Evolutionary conservation across 2,888 invertebrate species (phyloP), one percentile per base, ranked within the genome.

Genomic region (Xylophagus ater): DNA sequence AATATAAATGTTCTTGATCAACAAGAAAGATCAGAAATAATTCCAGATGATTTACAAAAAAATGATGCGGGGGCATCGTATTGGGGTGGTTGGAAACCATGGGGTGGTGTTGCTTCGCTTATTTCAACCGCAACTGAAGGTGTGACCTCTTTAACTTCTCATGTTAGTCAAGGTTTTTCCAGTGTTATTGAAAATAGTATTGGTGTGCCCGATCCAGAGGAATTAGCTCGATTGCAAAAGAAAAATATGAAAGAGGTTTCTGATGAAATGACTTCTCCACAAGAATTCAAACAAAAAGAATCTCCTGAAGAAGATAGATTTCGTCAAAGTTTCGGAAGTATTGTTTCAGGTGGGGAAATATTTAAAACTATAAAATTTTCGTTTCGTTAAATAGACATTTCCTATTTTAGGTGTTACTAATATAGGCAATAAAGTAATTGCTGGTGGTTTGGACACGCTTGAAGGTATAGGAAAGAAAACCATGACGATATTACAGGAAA

Each of bases 391-490:
- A 34, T 29, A 34, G 13, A 17, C 10, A 21, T 38, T 15, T 33
- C 36, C 62, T 10, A 54, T 60, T 3, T 53, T 51, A 33, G 54
- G 52, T 36, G 56, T 57, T 1, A 54, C 54, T 2, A 54, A 54
- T 13, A 48, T 65, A n/a, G 74, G 82, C 2, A 73, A 71, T 34
- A 80, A 78, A 67, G 85, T 88, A 1, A 72, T 88, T 47, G 71
- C 76, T 12, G 83, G 84, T 1, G 85, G 88, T 14, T 65, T 88
- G 17, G 92, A 88, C 56, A 92, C 92, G 0, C 65, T 94, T 32
- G 94, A 94, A 64, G 81, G 83, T 0, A 85, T 94, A 47, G 94
- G 94, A 6, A 92, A 92, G 60, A 92, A 92, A 60, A 94, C 93
- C 0, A 89, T 92, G 81, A 83, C 87, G 56, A 88, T 88, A 0